phyloP scores from a whole-genome alignment of 2,797 vertebrate genomes.

The Hafferia zeledoni region DNA sequence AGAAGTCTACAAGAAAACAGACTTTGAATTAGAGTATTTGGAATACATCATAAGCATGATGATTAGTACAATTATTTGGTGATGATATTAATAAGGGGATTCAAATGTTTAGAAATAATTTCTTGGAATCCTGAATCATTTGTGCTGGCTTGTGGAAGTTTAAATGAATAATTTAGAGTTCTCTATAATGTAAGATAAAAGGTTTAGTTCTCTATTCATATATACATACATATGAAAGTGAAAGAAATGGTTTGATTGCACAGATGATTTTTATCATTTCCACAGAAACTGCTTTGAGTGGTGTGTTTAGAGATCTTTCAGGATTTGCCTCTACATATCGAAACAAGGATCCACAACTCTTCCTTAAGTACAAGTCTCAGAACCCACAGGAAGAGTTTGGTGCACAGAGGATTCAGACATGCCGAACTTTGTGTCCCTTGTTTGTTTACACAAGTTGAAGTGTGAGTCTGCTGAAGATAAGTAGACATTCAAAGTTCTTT shows the following conservation, averaged over 20 bases:
- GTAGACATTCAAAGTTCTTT: background rate
- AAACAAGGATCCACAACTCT: background rate
- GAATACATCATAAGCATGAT: background rate
- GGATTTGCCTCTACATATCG: background rate
- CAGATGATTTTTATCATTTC: background rate
- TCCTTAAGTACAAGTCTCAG: background rate
- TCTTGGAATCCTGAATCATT: background rate
- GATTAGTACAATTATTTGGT: background rate
- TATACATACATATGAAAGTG: background rate
- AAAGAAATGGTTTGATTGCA: background rate
- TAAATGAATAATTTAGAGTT: background rate
- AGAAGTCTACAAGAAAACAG: background rate
- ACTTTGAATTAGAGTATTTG: background rate
- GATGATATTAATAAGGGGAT: background rate
- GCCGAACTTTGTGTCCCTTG: background rate
- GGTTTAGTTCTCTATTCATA: background rate
- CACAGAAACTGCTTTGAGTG: background rate
- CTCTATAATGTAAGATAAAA: background rate
- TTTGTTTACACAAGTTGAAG: background rate
- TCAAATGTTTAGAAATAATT: background rate
- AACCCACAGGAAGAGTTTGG: background rate
- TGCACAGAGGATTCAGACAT: background rate
- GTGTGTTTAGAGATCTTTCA: background rate
- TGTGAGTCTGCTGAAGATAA: background rate
- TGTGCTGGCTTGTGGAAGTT: background rate